Evolutionary conservation across 2,797 vertebrate genomes (phyloP).

Genomic region (Lepilemur ruficaudatus): DNA sequence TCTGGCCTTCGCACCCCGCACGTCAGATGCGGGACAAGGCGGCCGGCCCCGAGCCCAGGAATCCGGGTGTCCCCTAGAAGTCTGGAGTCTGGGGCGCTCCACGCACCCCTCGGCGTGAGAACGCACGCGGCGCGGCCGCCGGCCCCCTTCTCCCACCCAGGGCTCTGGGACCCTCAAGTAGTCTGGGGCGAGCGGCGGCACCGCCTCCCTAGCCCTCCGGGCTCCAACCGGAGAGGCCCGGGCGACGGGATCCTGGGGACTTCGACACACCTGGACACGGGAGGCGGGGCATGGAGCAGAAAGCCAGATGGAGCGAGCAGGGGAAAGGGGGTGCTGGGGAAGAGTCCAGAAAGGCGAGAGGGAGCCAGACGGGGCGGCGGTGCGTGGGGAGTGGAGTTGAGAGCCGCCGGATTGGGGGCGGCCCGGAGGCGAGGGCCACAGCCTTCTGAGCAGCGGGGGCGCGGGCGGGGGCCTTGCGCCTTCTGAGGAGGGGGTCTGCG

Average conservation of each 20-base stretch:
- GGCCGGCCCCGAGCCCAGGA: background rate
- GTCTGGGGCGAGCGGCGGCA: background rate
- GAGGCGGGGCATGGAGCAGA: background rate
- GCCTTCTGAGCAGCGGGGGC: background rate
- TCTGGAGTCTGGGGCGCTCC: background rate
- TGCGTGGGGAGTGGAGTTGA: background rate
- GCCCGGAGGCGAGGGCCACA: background rate
- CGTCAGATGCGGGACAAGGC: background rate
- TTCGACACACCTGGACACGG: background rate
- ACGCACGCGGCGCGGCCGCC: background rate
- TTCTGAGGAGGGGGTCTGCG: background rate
- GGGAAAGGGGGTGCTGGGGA: background rate
- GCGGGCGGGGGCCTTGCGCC: background rate
- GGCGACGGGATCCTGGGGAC: background rate
- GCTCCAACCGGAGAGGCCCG: background rate
- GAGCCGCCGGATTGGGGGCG: background rate
- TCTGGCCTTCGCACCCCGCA: background rate
- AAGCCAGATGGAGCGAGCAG: background rate
- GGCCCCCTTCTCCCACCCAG: background rate
- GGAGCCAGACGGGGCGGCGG: background rate
- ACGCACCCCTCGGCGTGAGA: background rate
- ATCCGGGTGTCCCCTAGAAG: background rate
- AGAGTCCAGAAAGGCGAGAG: background rate
- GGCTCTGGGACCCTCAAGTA: background rate
- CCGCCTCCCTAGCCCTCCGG: background rate